Base-by-base conservation (phyloP, 2,797 vertebrate genomes). In the Oryzias sinensis region DNA sequence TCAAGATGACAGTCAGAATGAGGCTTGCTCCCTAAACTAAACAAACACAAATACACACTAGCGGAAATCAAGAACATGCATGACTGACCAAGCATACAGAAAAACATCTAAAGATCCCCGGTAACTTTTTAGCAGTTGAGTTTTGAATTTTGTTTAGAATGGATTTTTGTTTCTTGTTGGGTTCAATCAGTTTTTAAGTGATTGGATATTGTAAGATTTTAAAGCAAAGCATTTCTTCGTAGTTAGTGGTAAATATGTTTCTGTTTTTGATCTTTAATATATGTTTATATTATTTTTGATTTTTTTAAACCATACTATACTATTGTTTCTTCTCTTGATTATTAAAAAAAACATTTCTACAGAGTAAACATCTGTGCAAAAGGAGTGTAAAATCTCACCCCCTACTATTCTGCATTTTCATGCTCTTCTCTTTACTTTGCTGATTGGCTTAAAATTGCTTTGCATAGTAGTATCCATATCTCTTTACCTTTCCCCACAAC, bases 1-100 rank as follows among this genome's bases (percentile, higher is more conserved):
- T 79, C 75, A 84, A 85, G 80, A 87, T 87, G 82, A 84, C 76
- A 85, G 83, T 82, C 81, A 82, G 80, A 75, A 80, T 74, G 76
- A 78, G 72, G 72, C 65, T 66, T 14, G 61, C 71, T 83, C 81
- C 69, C 79, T 54, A 71, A 80, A 80, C 79, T 76, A 86, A 87
- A 83, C 78, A 85, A 83, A 85, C 78, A 84, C 76, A 81, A 82
- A 84, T 60, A 72, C 74, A 76, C 74, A 73, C 74, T 70, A 76
- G 71, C 72, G 73, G 77, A 86, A 84, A 83, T 75, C 70, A 71
- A 79, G 72, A 76, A 72, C 79, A 88, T 68, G 80, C 86, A 77
- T 82, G 80, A 75, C 73, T 81, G 81, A 87, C 86, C 85, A 87
- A 85, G 80, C 79, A 82, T 50, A 79, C 58, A 59, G 50, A 79